Evolutionary conservation across 1,140 invertebrate species (phyloP).

Genomic region (Patella vulgata): DNA sequence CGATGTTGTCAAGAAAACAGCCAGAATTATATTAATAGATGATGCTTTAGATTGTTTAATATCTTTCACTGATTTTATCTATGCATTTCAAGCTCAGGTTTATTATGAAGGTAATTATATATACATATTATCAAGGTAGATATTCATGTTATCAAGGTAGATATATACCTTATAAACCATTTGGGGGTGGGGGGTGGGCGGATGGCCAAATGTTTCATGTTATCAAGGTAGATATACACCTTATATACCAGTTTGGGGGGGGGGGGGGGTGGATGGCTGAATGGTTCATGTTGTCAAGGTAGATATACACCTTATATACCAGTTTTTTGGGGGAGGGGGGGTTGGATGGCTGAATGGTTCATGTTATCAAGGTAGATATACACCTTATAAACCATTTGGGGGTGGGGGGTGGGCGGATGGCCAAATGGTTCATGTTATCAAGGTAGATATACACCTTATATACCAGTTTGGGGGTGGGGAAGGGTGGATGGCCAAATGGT

Average conservation of each 20-base stretch:
- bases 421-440: neutral
- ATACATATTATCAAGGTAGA: neutral
- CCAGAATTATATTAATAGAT: slow-evolving; percentile 64
- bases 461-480: no score
- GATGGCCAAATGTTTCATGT: neutral
- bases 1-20: slow-evolving; percentile 63
- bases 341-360: no score
- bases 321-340: no score
- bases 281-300: no score
- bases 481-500: no score
- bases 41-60: slow-evolving; percentile 66
- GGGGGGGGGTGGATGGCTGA: no score
- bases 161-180: neutral
- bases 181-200: neutral
- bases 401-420: neutral
- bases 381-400: neutral
- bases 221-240: no score
- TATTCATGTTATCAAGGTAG: no score
- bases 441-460: no score
- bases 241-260: no score
- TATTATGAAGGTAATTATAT: slow-evolving; percentile 62
- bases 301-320: no score
- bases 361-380: neutral
- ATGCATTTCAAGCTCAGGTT: slow-evolving; percentile 66
- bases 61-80: slow-evolving; percentile 65